Base-by-base conservation (phyloP, 2,888 invertebrate species). In the Xestia rhomboidea region DNA sequence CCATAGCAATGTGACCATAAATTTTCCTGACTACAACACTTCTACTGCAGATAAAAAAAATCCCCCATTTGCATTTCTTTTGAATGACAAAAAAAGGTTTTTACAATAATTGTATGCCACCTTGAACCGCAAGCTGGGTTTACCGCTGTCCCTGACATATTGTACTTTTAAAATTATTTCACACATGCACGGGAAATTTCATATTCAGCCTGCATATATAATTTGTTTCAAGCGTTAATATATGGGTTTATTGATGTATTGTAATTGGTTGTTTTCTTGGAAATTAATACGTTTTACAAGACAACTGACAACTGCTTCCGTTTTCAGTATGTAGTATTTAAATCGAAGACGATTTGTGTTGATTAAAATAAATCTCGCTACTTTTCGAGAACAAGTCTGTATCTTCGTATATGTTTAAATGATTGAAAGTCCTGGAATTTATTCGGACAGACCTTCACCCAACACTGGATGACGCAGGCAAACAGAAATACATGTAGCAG, bases 121-220 rank as follows among this genome's bases (percentile, higher is more conserved):
- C 79, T 84, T 85, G 79, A 82, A 77, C 74, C 68, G 49, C 54
- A 63, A 51, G 41, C 54, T 73, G 82, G 76, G 38, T 73, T 79
- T 68, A 70, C 76, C 76, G 41, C 13, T 57, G 76, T 46, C 85
- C 77, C 75, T 85, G 85, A 85, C 80, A 77, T 80, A 73, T 85
- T 73, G 74, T 77, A 67, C 54, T 64, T 75, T 74, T 79, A 78
- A 76, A 66, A 46, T 51, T n/a, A 73, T 75, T 75, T 70, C 54
- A 68, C 67, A 68, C 60, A 64, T 51, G 70, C 68, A 84, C 64
- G 21, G 62, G 66, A 68, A 73, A 70, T 72, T 79, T 73, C 34
- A 57, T 41, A 83, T 85, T 70, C 85, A 76, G 74, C 69, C 80
- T 73, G 54, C 60, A 72, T 82, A 41, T 13, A 27, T 76, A 68